Base-by-base conservation (phyloP, 2,888 invertebrate genomes). In the Toxonevra muliebris region DNA sequence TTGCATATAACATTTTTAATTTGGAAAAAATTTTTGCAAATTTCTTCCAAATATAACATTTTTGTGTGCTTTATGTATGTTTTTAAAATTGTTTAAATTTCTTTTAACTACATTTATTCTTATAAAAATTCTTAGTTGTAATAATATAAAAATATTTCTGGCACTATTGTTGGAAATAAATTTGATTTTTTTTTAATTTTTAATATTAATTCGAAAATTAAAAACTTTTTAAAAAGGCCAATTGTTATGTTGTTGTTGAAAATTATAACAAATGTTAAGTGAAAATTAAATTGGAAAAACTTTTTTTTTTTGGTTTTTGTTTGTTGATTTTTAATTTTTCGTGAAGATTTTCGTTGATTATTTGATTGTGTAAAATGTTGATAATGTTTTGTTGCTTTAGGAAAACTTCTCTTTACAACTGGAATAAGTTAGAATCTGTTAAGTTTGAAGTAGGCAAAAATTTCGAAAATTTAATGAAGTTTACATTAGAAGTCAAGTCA, bases 121-220 rank as follows among this genome's bases (percentile, higher is more conserved):
- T 65, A 65, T 58, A 42, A 58, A 62, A 58, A 57, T 58, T 43
- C 54, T 65, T 58, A 57, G 19, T 65, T 65, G 19, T 61, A 65
- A 61, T 52, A 43, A 53, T 58, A 43, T 62, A 77, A 78, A 79
- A 84, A 84, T 83, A 82, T 84, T 82, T 81, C 83, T 84, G 85
- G 85, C 85, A 85, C 85, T 85, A 85, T 85, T 85, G 83, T 83
- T 82, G 76, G 82, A 82, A 84, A 82, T 77, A 60, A 83, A 73
- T 74, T 75, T 75, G 69, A 67, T 69, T 75, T 68, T 69, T 52
- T 66, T 48, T 52, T 57, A 63, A 66, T 67, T 69, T 65, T 65
- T 71, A 69, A 71, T 68, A 74, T 57, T 45, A 30, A 15, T 50
- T 13, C 40, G 4, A 43, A 73, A 72, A 67, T 54, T 12, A 70